Conservation (phyloP, 1,140 invertebrate species). For the Lasaia peninsularis region DNA sequence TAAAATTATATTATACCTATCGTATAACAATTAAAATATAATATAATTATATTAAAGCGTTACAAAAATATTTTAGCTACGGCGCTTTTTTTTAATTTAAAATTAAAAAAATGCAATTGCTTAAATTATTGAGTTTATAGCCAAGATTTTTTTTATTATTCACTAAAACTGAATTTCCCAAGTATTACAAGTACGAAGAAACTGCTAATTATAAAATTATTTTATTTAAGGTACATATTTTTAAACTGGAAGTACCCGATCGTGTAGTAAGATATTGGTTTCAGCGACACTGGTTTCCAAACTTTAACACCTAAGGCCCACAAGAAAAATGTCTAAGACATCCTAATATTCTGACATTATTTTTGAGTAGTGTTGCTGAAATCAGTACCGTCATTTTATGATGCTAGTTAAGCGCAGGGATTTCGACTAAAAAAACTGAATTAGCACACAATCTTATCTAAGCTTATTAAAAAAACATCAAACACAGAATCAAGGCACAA, state of each 20-base stretch:
- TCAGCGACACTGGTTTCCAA: conserved; percentile 22
- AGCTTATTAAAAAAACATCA: too few species aligned
- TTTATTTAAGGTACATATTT: not conserved
- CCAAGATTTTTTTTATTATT: too few species aligned
- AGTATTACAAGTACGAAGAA: not conserved
- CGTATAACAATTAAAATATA: too few species aligned
- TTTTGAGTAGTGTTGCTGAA: not conserved
- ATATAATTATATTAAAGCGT: too few species aligned
- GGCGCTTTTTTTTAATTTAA: too few species aligned
- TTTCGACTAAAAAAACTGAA: not conserved
- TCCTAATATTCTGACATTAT: not conserved
- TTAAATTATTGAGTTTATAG: too few species aligned
- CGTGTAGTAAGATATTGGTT: conserved; percentile 10
- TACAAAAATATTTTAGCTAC: too few species aligned
- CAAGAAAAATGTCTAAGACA: not conserved
- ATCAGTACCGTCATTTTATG: not conserved
- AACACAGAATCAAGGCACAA: too few species aligned
- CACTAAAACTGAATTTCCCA: not conserved
- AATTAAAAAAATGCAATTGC: too few species aligned
- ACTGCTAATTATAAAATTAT: too few species aligned
- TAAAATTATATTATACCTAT: too few species aligned
- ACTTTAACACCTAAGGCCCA: conserved; percentile 10
- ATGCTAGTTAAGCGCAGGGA: not conserved
- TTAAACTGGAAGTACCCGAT: not conserved
- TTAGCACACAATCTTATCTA: not conserved